Base-by-base conservation (phyloP, 2,888 invertebrate species). In the Xestia ashworthii region DNA sequence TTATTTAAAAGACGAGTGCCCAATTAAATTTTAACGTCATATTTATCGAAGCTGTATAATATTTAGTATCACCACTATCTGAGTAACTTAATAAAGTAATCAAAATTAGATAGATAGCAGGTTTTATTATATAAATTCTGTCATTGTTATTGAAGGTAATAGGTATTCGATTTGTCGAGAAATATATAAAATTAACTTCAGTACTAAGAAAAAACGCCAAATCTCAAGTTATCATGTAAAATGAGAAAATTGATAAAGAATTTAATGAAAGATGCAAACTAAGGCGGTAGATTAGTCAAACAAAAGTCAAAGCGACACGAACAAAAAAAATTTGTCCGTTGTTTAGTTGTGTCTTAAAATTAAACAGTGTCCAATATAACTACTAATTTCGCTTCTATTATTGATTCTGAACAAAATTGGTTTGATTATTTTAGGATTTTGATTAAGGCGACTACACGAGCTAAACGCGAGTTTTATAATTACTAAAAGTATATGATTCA, bases 11-110 rank as follows among this genome's bases (percentile, higher is more conserved):
- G 62, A 69, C 67, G 82, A 71, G 64, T 48, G 48, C 46, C 74
- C 32, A 74, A 74, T 86, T 55, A 66, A 74, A 60, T 38, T 79
- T 81, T 85, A 65, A 76, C 62, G 70, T 72, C 58, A 64, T 65
- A 73, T 76, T 74, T 77, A 80, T 82, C 81, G 48, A 19, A 75
- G 84, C 76, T 68, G 65, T 85, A 83, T 74, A 86, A 80, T 84
- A 74, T 85, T 86, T 76, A 83, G 64, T 74, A 75, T 65, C 48
- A 8, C 62, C 55, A 16, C 55, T 75, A 77, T 83, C 80, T 64
- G 50, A 68, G 71, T 75, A 66, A 66, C 71, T 77, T 73, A 83
- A 73, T 83, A 41, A 71, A 71, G 46, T 71, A 53, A 72, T 83
- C 50, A 58, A 65, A 69, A 78, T 83, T 60, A 73, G 38, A 55